Evolutionary conservation across 2,888 invertebrate genomes (phyloP).

Genomic region (Gasteruption jaculator): DNA sequence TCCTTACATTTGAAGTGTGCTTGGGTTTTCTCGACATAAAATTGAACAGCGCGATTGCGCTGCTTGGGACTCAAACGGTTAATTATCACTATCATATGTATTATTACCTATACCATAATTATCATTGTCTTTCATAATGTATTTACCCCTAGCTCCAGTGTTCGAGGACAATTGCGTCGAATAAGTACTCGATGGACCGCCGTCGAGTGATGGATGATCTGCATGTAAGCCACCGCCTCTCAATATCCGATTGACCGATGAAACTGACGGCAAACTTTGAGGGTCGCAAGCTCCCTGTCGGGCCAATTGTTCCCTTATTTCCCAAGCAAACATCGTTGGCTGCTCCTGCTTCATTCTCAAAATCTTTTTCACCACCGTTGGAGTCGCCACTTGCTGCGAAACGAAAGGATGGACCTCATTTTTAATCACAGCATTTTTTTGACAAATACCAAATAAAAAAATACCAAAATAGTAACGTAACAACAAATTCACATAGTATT

Average conservation of each 20-base stretch:
- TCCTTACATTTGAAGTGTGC: no score
- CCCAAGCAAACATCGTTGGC: slow-evolving; percentile 96
- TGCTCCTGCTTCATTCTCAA: slow-evolving; percentile 91
- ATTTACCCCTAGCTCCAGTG: slow-evolving; percentile 39
- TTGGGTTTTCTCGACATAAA: no score
- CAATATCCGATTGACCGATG: slow-evolving; percentile 89
- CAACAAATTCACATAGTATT: no score
- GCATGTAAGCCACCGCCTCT: slow-evolving; percentile 83
- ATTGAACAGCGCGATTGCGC: no score
- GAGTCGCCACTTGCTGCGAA: slow-evolving; percentile 92
- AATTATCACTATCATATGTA: no score
- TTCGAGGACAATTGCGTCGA: slow-evolving; percentile 37
- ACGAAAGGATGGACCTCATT: slow-evolving; percentile 26
- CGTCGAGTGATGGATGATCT: slow-evolving; percentile 39
- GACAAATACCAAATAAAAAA: background rate
- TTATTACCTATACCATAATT: no score
- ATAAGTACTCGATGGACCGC: slow-evolving; percentile 36
- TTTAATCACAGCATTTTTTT: slow-evolving; percentile 12
- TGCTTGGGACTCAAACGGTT: no score
- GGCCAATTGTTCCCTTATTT: slow-evolving; percentile 85
- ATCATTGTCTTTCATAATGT: no score
- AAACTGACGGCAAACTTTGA: slow-evolving; percentile 87
- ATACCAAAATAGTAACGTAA: no score
- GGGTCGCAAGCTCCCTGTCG: slow-evolving; percentile 89
- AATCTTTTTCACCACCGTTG: slow-evolving; percentile 92